phyloP scores from a whole-genome alignment of 1,140 invertebrate species.

The Drosophila nasuta region DNA sequence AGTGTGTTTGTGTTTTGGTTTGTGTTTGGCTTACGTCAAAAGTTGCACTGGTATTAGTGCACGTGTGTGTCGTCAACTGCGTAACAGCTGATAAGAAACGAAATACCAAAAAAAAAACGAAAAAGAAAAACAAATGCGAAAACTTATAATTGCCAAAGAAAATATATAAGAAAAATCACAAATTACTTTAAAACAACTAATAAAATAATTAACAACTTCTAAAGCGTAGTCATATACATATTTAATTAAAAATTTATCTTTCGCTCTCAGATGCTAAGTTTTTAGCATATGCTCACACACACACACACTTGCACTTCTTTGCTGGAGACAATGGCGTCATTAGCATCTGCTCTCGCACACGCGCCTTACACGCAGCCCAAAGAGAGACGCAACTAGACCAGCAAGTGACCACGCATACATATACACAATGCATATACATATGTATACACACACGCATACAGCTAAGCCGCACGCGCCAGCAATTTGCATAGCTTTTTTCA shows the following conservation, averaged over 20 bases:
- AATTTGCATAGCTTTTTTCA: slow-evolving; percentile 32
- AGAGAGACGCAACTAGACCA: slow-evolving; percentile 14
- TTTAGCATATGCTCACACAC: background rate
- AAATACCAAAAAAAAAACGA: background rate
- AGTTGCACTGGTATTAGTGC: slow-evolving; percentile 6
- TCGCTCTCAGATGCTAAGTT: background rate
- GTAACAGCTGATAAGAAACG: slow-evolving; percentile 7
- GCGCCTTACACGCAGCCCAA: slow-evolving; percentile 22
- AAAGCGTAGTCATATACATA: background rate
- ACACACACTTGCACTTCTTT: background rate
- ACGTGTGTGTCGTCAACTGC: slow-evolving; percentile 1
- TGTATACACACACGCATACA: slow-evolving; percentile 3
- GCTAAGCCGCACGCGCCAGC: slow-evolving; percentile 37
- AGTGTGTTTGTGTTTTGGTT: slow-evolving; percentile 14
- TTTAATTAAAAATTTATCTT: background rate
- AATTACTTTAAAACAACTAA: background rate
- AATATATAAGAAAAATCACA: background rate
- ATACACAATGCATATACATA: slow-evolving; percentile 19
- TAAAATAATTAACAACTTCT: too few relatives aligned
- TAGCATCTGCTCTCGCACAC: slow-evolving; percentile 22
- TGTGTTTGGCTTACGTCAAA: slow-evolving; percentile 14
- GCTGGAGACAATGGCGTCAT: slow-evolving; percentile 6
- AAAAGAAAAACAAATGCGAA: background rate
- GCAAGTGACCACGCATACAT: slow-evolving; percentile 16
- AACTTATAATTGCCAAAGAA: background rate